Conservation (phyloP, 1,140 invertebrate genomes). For the Sesamia nonagrioides region DNA sequence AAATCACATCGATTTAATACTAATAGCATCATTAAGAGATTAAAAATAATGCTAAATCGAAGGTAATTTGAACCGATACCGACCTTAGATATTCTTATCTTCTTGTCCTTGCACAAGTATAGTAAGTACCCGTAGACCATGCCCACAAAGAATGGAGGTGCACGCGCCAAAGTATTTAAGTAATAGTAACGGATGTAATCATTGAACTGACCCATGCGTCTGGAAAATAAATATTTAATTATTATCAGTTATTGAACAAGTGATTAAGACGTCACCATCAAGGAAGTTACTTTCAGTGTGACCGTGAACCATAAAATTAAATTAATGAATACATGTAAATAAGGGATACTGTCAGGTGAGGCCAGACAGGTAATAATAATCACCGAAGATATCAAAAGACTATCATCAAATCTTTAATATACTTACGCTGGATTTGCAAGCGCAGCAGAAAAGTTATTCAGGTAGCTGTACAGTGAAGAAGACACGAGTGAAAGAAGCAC, state of each 20-base stretch:
- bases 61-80: background rate
- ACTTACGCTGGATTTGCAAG: slow-evolving; percentile 60
- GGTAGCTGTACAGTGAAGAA: slow-evolving; percentile 57
- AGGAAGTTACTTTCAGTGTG: background rate
- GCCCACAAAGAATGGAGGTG: slow-evolving; percentile 60
- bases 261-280: background rate
- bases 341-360: too few species aligned
- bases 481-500: slow-evolving; percentile 55
- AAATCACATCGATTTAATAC: too few species aligned
- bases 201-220: slow-evolving; percentile 35
- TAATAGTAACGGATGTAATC: slow-evolving; percentile 55
- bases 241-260: background rate
- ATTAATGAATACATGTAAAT: too few species aligned
- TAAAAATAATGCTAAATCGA: background rate
- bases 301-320: too few species aligned
- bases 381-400: too few species aligned
- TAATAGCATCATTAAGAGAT: too few species aligned
- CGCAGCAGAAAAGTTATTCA: slow-evolving; percentile 58
- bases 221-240: slow-evolving; percentile 39
- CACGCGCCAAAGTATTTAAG: slow-evolving; percentile 56
- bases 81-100: slow-evolving; percentile 44
- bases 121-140: slow-evolving; percentile 65
- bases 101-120: slow-evolving; percentile 48
- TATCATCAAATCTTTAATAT: background rate
- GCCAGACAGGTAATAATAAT: too few species aligned